These are phyloP conservation scores for Mionectes olivaceus DNA, from an alignment of 2,797 vertebrate species.

Conservation along the genomic window DNA sequence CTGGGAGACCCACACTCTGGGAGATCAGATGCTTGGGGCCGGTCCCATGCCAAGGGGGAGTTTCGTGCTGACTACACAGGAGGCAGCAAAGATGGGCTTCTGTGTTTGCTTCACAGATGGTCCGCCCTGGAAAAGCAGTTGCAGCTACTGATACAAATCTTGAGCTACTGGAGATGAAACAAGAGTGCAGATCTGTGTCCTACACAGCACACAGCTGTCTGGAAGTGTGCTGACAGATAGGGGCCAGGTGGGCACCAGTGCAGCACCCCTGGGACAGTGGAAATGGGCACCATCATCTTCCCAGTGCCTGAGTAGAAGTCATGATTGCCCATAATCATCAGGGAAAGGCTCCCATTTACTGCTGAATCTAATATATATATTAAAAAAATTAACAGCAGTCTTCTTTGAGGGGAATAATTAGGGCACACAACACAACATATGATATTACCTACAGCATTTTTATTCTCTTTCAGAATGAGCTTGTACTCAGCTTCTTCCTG, in stretches of 20 bases:
- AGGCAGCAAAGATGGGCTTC: background rate
- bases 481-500: constrained; percentile 85
- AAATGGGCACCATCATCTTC: background rate
- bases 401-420: background rate
- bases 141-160: background rate
- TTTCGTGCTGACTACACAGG: background rate
- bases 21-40: background rate
- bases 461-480: constrained; percentile 82
- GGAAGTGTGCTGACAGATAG: background rate
- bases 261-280: background rate
- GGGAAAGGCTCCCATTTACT: background rate
- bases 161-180: background rate
- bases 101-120: background rate
- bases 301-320: background rate
- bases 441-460: background rate
- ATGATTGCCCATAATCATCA: background rate
- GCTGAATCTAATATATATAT: background rate
- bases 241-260: background rate
- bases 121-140: background rate
- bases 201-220: background rate
- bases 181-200: background rate
- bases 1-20: background rate
- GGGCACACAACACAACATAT: background rate
- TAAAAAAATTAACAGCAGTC: background rate
- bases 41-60: background rate